phyloP scores from a whole-genome alignment of 1,140 invertebrate genomes.

The Asbolus verrucosus region DNA sequence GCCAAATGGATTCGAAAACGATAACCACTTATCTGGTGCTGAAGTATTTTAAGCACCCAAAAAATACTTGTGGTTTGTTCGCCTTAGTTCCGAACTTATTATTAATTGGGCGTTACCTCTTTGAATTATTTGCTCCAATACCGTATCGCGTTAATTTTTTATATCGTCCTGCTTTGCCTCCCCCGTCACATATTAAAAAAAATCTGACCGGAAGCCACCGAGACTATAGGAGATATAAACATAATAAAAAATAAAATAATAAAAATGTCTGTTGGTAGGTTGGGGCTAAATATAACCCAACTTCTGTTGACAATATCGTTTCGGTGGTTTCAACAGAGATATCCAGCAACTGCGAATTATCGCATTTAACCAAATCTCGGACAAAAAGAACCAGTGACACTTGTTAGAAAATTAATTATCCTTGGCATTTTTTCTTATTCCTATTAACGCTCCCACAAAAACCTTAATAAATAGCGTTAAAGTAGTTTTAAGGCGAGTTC shows the following conservation, averaged over 20 bases:
- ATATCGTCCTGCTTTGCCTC: no score
- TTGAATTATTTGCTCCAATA: no score
- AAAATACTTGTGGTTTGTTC: no score
- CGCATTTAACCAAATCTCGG: neutral
- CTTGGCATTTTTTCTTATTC: slow-evolving; percentile 24
- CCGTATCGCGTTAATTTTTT: no score
- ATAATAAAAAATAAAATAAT: neutral
- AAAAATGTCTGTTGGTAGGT: neutral
- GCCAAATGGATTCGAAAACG: no score
- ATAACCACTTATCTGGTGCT: no score
- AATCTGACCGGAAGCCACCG: no score
- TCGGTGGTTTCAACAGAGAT: slow-evolving; percentile 8
- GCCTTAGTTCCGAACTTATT: no score
- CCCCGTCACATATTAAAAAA: no score
- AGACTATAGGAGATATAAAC: no score
- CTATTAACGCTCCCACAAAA: slow-evolving; percentile 7
- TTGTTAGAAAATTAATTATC: slow-evolving; percentile 35
- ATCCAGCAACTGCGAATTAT: neutral
- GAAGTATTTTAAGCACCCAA: no score
- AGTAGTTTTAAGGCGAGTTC: slow-evolving; percentile 26
- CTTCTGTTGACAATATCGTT: slow-evolving; percentile 33
- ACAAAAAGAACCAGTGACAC: slow-evolving; percentile 13
- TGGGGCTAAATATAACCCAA: slow-evolving; percentile 19
- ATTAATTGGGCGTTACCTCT: no score
- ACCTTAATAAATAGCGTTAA: slow-evolving; percentile 33